Evolutionary conservation across 2,888 invertebrate species (phyloP), one percentile per base, ranked within the genome.

Genomic region (Pachliopta kotzebuea): DNA sequence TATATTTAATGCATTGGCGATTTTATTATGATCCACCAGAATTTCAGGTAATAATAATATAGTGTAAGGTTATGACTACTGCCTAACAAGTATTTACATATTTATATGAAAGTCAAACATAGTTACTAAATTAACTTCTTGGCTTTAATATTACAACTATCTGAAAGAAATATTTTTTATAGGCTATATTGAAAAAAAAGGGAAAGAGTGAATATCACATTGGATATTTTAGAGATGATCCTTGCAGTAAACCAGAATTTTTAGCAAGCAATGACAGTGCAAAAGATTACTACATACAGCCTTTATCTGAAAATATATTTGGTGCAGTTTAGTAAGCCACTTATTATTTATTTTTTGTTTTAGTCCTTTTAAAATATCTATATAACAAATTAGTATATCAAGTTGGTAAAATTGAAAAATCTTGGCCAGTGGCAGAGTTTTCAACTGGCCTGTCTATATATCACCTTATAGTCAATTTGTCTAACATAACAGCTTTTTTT

Each of bases 21-120:
- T 98, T 96, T 85, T 97, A 94, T 80, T 97, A 96, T 84, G 99
- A 99, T 90, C 97, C 98, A 14, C 98, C 99, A 14, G 98, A 99
- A 86, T 96, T 98, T 84, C 96, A 97, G 88, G 95, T 95, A 81
- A 9, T 52, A 18, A n/a, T 37, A 11, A 37, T 37, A 8, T 9
- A 37, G 11, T 37, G 37, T 37, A 37, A 11, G 37, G 14, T 11
- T 37, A 11, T 11, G 2, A 37, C 37, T 37, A 2, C 14, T 37
- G 9, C 37, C 2, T 37, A 37, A 37, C 37, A 14, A 37, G 4
- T 37, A 14, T 37, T 14, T 14, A 11, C 14, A 37, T 37, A 14
- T 37, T 14, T 37, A 37, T 11, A 14, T 14, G 14, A 37, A 37
- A 37, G 31, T 9, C 31, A 31, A 37, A 37, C 37, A 37, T 37